Evolutionary conservation across 1,140 invertebrate genomes (phyloP).

Genomic region (Drosophila repleta): DNA sequence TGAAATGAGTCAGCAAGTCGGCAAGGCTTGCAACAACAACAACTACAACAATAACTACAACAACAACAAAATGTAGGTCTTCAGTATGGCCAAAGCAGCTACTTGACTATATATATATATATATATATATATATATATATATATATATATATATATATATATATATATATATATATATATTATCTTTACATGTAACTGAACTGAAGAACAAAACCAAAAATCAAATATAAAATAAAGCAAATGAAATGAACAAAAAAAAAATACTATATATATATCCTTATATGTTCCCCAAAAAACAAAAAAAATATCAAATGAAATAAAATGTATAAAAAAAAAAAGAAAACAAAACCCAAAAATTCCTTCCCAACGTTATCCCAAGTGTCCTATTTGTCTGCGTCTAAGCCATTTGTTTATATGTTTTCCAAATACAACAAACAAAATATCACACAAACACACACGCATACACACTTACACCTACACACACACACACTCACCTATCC

Average conservation of each 20-base stretch:
- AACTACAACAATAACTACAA: constrained; percentile 33
- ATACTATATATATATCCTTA: constrained; percentile 73
- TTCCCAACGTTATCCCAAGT: constrained; percentile 81
- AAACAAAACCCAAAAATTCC: constrained; percentile 45
- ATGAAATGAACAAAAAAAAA: constrained; percentile 47
- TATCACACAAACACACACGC: constrained; percentile 15
- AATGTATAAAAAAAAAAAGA: constrained; percentile 36
- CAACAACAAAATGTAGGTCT: constrained; percentile 34
- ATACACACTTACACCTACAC: constrained; percentile 34
- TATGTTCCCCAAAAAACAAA: constrained; percentile 63
- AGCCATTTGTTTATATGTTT: constrained; percentile 84
- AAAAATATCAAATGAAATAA: constrained; percentile 25
- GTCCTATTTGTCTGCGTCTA: constrained; percentile 86
- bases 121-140: constrained; percentile 34
- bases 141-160: constrained; percentile 30
- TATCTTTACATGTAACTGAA: constrained; percentile 40
- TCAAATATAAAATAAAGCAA: constrained; percentile 50
- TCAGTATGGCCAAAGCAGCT: constrained; percentile 44
- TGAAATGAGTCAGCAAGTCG: constrained; percentile 29
- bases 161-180: constrained; percentile 31
- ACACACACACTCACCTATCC: constrained; percentile 42
- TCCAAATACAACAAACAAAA: constrained; percentile 72
- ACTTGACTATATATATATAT: constrained; percentile 20
- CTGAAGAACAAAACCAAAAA: constrained; percentile 34
- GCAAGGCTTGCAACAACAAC: constrained; percentile 18